phyloP scores from a whole-genome alignment of 1,140 invertebrate genomes.

The Drosophila sucinea region DNA sequence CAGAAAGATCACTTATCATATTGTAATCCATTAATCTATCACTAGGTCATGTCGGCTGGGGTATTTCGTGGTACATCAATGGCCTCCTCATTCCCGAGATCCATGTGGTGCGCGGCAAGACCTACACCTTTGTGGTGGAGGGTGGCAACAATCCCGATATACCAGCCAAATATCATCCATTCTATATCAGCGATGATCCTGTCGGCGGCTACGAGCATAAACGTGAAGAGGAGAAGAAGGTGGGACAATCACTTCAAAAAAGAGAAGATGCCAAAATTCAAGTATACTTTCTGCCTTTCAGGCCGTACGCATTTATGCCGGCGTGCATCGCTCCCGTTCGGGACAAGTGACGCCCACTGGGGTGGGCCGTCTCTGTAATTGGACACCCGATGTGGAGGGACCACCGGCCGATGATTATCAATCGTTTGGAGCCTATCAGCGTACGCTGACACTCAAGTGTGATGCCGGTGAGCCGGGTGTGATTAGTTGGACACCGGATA shows the following conservation, averaged over 20 bases:
- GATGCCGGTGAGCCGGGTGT: conserved; percentile 92
- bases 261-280: not conserved
- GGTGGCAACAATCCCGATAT: conserved; percentile 91
- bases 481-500: conserved; percentile 94
- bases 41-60: conserved; percentile 95
- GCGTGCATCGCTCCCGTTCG: conserved; percentile 87
- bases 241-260: conserved; percentile 68
- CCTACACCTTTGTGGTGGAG: conserved; percentile 95
- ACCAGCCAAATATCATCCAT: conserved; percentile 95
- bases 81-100: conserved; percentile 96
- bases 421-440: conserved; percentile 94
- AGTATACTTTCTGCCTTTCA: conserved; percentile 75
- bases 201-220: conserved; percentile 95
- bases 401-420: conserved; percentile 90
- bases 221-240: conserved; percentile 91
- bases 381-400: conserved; percentile 89
- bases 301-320: conserved; percentile 92
- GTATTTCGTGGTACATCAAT: conserved; percentile 96
- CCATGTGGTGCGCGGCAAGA: conserved; percentile 94
- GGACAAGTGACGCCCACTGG: conserved; percentile 89
- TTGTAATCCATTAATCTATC: not conserved
- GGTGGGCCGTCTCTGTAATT: conserved; percentile 92
- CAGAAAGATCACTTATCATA: not conserved
- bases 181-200: conserved; percentile 97
- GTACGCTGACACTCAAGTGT: conserved; percentile 91